Conservation (phyloP, 2,797 vertebrate species). For the Smutsia gigantea region DNA sequence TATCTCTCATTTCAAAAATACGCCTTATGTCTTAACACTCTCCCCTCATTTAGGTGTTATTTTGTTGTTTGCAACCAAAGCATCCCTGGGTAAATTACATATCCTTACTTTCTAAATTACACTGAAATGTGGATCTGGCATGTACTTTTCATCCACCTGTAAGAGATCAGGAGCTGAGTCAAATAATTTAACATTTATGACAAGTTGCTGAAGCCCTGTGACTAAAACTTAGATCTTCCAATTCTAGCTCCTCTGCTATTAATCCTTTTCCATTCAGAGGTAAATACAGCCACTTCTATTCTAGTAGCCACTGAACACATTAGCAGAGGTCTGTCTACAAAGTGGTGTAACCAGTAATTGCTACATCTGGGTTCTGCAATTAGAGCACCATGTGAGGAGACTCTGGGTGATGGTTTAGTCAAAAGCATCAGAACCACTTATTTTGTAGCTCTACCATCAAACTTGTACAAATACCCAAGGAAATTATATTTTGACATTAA, state of each 20-base stretch:
- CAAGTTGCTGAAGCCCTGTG: not conserved
- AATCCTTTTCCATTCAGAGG: not conserved
- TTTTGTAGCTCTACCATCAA: conserved; percentile 24
- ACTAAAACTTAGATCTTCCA: not conserved
- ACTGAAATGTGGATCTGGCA: not conserved
- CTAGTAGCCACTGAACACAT: not conserved
- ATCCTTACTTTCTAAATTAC: not conserved
- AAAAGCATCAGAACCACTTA: conserved; percentile 21
- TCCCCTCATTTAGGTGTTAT: not conserved
- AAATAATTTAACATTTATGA: not conserved
- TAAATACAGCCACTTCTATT: not conserved
- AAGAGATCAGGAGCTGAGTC: not conserved
- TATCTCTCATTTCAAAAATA: not conserved
- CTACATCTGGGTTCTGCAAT: not conserved
- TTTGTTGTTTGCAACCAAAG: conserved; percentile 1
- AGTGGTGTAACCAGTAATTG: not conserved
- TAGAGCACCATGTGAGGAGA: not conserved
- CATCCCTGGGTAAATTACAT: not conserved
- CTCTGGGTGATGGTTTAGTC: not conserved
- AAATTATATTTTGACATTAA: conserved; percentile 54
- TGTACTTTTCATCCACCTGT: not conserved
- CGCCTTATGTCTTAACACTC: not conserved
- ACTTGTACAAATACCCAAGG: conserved; percentile 7
- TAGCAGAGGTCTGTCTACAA: not conserved
- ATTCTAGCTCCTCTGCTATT: not conserved